Conservation (phyloP, 2,888 invertebrate genomes). For the Pasiphila rectangulata region DNA sequence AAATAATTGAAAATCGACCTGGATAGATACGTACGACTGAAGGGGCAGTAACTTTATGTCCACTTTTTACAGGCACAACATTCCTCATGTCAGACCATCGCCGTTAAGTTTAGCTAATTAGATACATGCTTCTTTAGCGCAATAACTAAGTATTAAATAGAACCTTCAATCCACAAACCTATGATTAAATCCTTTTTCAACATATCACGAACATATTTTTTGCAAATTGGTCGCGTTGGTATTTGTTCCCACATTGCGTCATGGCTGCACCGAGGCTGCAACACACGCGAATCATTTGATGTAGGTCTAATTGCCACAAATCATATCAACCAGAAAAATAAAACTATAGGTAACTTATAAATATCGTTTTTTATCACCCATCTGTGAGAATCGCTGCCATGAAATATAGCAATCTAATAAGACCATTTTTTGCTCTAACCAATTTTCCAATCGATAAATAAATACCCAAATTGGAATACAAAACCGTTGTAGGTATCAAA, state of each 20-base stretch:
- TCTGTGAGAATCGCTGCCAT: slow-evolving; percentile 54
- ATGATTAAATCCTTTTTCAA: slow-evolving; percentile 25
- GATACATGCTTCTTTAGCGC: too few relatives aligned
- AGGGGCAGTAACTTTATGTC: too few relatives aligned
- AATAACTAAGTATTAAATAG: neutral
- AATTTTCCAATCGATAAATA: slow-evolving; percentile 65
- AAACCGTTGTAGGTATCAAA: slow-evolving; percentile 52
- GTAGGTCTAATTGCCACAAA: slow-evolving; percentile 67
- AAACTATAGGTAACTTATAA: slow-evolving; percentile 65
- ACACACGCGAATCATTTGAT: slow-evolving; percentile 62
- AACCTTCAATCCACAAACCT: slow-evolving; percentile 12
- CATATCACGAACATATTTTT: slow-evolving; percentile 39
- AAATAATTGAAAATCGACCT: too few relatives aligned
- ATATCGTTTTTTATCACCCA: slow-evolving; percentile 43
- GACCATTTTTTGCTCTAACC: slow-evolving; percentile 47
- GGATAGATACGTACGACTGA: too few relatives aligned
- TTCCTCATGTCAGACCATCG: too few relatives aligned
- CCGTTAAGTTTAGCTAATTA: too few relatives aligned
- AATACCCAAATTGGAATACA: slow-evolving; percentile 49
- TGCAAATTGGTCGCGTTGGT: slow-evolving; percentile 36
- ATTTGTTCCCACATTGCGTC: slow-evolving; percentile 32
- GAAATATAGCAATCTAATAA: slow-evolving; percentile 55
- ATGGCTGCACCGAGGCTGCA: slow-evolving; percentile 45
- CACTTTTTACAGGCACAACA: too few relatives aligned
- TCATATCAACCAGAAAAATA: slow-evolving; percentile 62